A percentile compares a stretch with the other conserved stretches of the same genome.
These are phyloP conservation scores for Hemibagrus wyckioides DNA, from an alignment of 2,113 vertebrate genomes.

Conservation along the genomic window DNA sequence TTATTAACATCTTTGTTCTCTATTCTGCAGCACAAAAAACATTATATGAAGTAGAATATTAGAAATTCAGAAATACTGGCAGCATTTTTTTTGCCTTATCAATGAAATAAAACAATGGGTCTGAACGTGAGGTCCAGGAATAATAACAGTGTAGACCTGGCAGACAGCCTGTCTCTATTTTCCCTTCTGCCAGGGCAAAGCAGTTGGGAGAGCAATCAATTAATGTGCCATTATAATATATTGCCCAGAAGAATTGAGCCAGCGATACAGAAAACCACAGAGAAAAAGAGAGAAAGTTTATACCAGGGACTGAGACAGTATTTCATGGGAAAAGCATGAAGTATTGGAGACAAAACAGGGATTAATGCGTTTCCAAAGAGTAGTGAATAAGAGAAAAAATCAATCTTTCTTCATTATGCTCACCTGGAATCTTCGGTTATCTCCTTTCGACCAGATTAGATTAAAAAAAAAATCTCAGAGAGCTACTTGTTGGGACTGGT, in stretches of 20 bases:
- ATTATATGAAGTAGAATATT: neutral
- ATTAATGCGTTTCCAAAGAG: conserved; percentile 37
- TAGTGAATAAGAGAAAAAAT: neutral
- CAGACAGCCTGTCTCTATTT: conserved; percentile 32
- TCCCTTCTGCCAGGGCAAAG: conserved; percentile 38
- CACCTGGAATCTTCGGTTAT: neutral
- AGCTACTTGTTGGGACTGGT: neutral
- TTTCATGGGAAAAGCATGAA: conserved; percentile 48
- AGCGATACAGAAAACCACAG: conserved; percentile 57
- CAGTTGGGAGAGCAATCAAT: conserved; percentile 57
- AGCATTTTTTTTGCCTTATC: neutral
- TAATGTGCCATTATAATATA: conserved; percentile 59
- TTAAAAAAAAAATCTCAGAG: neutral
- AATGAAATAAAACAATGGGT: neutral
- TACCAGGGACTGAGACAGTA: conserved; percentile 50
- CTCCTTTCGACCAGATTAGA: neutral
- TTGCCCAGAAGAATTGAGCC: conserved; percentile 51
- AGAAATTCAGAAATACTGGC: neutral
- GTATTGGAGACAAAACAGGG: conserved; percentile 9
- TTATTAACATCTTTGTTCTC: neutral
- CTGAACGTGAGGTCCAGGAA: neutral
- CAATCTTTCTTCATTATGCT: neutral
- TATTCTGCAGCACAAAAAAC: neutral
- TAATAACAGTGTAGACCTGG: conserved; percentile 18
- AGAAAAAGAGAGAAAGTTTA: conserved; percentile 59